A percentile compares a stretch with the other conserved stretches of the same genome.
phyloP scores from a whole-genome alignment of 2,113 vertebrate genomes.

The Orientallactaga bullata region DNA sequence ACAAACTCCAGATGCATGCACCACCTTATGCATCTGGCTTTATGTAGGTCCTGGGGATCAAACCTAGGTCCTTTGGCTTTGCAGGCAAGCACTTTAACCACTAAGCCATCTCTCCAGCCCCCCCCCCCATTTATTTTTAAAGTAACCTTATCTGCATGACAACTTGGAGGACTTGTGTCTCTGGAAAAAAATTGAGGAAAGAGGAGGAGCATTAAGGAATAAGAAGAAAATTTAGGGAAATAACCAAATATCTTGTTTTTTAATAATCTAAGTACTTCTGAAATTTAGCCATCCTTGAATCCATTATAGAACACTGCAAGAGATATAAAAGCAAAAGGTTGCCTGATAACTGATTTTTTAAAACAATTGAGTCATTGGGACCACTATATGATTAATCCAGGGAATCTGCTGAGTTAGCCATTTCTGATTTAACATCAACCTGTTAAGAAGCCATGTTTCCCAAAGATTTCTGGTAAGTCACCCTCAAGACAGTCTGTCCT shows the following conservation, averaged over 20 bases:
- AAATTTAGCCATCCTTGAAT: not conserved
- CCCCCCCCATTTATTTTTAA: not conserved
- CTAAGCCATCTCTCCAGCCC: too few relatives aligned
- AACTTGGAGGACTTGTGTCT: not conserved
- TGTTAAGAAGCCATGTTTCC: slow-evolving; percentile 59
- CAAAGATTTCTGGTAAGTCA: slow-evolving; percentile 55
- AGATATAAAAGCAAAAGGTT: slow-evolving; percentile 43
- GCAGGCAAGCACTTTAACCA: too few relatives aligned
- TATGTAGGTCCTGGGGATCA: too few relatives aligned
- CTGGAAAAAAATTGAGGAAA: slow-evolving; percentile 2
- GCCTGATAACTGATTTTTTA: slow-evolving; percentile 11
- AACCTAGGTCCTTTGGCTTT: too few relatives aligned
- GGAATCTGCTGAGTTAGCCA: slow-evolving; percentile 56
- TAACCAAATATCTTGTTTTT: not conserved
- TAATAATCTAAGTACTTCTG: not conserved
- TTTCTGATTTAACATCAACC: slow-evolving; percentile 65
- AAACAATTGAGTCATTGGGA: not conserved
- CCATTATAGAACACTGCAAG: not conserved
- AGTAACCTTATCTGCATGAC: not conserved
- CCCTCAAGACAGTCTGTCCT: slow-evolving; percentile 34
- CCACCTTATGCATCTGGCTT: too few relatives aligned
- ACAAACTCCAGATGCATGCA: too few relatives aligned
- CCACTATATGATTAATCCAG: slow-evolving; percentile 51
- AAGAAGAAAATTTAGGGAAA: not conserved
- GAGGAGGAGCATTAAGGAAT: not conserved